Evolutionary conservation across 2,888 invertebrate species (phyloP).

Genomic region (Atethmia centrago): DNA sequence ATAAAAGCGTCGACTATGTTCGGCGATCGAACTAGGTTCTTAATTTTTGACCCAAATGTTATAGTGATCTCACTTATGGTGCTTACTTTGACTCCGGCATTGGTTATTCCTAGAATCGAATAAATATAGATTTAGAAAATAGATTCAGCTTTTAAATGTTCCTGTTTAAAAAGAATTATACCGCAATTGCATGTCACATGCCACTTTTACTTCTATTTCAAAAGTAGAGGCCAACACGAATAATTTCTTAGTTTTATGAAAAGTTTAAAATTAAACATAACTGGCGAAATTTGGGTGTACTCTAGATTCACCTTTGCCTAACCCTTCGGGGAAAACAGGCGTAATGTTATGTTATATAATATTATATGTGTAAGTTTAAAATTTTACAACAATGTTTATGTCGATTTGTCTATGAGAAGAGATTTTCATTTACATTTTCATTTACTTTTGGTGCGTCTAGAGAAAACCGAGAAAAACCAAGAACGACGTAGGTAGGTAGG

Average conservation of each 20-base stretch:
- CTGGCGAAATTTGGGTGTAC: not conserved
- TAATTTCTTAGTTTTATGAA: conserved; percentile 1
- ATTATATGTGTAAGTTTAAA: not conserved
- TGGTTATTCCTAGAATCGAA: not conserved
- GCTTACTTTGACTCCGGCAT: not conserved
- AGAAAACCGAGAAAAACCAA: not conserved
- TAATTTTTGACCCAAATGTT: not conserved
- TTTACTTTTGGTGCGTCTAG: not conserved
- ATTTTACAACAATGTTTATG: not conserved
- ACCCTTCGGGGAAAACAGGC: too few species aligned
- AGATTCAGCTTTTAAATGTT: conserved; percentile 18
- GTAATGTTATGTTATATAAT: not conserved
- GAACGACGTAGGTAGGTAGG: not conserved
- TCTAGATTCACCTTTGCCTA: not conserved
- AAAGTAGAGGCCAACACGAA: not conserved
- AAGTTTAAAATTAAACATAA: not conserved
- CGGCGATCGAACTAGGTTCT: not conserved
- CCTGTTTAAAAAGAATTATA: conserved; percentile 20
- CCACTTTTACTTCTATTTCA: conserved; percentile 9
- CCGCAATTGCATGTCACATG: conserved; percentile 48
- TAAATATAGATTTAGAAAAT: not conserved
- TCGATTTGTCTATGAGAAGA: not conserved
- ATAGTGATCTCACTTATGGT: not conserved
- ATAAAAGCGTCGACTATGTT: not conserved
- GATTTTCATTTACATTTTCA: not conserved